A percentile compares a stretch with the other conserved stretches of the same genome.
These are phyloP conservation scores for Hormaphis cornu DNA, from an alignment of 1,140 invertebrate species.

Conservation along the genomic window DNA sequence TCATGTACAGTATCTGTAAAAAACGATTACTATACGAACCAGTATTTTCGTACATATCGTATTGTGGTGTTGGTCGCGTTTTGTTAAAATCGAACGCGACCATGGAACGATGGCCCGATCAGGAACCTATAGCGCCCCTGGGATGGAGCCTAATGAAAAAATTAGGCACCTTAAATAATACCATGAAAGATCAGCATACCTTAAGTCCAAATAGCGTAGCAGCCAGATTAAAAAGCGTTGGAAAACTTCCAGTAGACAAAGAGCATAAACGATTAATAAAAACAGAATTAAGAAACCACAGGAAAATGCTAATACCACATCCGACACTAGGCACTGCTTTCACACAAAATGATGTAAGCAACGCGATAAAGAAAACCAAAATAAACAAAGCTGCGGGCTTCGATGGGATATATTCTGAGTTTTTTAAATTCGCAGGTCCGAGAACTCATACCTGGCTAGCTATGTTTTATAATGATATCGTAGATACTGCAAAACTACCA, in stretches of 20 bases:
- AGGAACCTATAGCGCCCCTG: no score
- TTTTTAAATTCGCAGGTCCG: background rate
- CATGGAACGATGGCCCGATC: no score
- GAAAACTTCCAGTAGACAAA: slow-evolving; percentile 1
- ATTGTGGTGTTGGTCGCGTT: no score
- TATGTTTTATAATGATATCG: background rate
- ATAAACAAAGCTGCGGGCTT: slow-evolving; percentile 15
- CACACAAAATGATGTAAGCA: background rate
- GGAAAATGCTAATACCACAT: background rate
- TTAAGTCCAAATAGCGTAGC: background rate
- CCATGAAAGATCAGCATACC: no score
- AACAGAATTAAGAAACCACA: slow-evolving; percentile 4
- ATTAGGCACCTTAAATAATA: no score
- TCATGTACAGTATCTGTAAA: no score
- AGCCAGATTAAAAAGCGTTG: background rate
- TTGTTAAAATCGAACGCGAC: no score
- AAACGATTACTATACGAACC: no score
- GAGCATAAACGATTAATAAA: slow-evolving; percentile 3
- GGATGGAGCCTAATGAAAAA: no score
- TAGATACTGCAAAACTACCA: slow-evolving; percentile 12
- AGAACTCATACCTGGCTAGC: background rate
- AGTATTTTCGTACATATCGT: no score
- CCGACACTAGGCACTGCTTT: background rate
- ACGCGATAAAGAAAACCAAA: slow-evolving; percentile 13
- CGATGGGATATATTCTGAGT: slow-evolving; percentile 10